These are phyloP conservation scores for Saccostrea echinata DNA, from an alignment of 1,140 invertebrate species.

Conservation along the genomic window DNA sequence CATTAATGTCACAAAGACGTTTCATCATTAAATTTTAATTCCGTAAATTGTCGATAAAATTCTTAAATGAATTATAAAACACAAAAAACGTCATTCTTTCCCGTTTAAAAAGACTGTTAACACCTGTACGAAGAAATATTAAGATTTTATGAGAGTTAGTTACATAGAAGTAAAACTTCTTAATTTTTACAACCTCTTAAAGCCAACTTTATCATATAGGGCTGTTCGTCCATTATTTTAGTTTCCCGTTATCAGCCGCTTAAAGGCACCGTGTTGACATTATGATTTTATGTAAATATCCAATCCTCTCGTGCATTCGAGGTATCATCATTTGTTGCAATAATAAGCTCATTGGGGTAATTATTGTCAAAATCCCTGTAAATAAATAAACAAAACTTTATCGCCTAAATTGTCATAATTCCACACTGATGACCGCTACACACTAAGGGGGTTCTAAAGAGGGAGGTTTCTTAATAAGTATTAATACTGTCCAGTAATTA, in stretches of 20 bases:
- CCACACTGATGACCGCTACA: background rate
- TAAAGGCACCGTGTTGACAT: conserved; percentile 23
- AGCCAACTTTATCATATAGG: background rate
- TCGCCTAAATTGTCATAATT: conserved; percentile 30
- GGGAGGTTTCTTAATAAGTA: background rate
- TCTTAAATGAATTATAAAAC: no score
- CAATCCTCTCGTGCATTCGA: background rate
- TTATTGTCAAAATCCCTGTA: conserved; percentile 16
- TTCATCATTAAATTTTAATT: no score
- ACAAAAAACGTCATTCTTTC: no score
- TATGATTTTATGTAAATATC: conserved; percentile 21
- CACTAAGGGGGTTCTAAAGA: background rate
- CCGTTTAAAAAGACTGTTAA: no score
- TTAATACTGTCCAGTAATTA: background rate
- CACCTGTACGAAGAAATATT: no score
- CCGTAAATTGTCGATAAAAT: no score
- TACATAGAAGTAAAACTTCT: no score
- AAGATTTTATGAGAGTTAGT: no score
- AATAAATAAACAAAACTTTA: conserved; percentile 33
- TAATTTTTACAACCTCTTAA: background rate
- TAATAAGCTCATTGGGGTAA: conserved; percentile 32
- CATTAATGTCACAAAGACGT: no score
- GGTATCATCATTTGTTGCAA: background rate
- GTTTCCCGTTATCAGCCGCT: background rate
- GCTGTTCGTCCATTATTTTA: background rate